Conservation (phyloP, 2,113 vertebrate species). For the Tylochromis polylepis region DNA sequence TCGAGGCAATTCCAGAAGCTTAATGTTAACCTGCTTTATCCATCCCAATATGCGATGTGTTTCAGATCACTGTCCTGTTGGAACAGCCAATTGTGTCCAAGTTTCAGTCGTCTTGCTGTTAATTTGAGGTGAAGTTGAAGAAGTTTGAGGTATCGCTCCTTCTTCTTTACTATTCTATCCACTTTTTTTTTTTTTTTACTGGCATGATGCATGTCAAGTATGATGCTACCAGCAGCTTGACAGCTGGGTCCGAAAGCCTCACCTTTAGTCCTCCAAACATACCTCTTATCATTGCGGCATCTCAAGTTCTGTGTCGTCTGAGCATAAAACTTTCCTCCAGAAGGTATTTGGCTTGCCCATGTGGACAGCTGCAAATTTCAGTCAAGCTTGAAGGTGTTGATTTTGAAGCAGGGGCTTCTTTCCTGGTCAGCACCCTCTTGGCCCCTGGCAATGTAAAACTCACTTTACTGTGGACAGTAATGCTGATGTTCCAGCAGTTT, state of each 20-base stretch:
- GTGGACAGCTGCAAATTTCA: not conserved
- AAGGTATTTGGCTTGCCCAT: not conserved
- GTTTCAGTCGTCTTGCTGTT: not conserved
- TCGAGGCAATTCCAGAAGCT: not conserved
- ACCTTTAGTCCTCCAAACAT: not conserved
- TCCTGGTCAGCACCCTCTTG: not conserved
- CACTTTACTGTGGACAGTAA: not conserved
- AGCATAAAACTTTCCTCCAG: not conserved
- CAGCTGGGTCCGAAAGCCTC: not conserved
- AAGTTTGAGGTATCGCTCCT: not conserved
- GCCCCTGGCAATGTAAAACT: not conserved
- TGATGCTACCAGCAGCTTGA: not conserved
- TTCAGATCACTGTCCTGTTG: not conserved
- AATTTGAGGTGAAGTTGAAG: not conserved
- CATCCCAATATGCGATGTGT: not conserved
- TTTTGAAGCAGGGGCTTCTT: not conserved
- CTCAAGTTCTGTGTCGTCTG: not conserved
- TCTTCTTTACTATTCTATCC: not conserved
- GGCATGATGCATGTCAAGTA: not conserved
- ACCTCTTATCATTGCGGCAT: not conserved
- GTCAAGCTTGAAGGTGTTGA: not conserved
- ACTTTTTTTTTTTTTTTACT: not conserved
- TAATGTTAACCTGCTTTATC: not conserved
- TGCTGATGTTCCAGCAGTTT: not conserved
- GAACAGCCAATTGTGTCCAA: not conserved